Evolutionary conservation across 2,113 vertebrate species (phyloP), one percentile per base, ranked within the genome.

Genomic region (Myrmophylax atrothorax): DNA sequence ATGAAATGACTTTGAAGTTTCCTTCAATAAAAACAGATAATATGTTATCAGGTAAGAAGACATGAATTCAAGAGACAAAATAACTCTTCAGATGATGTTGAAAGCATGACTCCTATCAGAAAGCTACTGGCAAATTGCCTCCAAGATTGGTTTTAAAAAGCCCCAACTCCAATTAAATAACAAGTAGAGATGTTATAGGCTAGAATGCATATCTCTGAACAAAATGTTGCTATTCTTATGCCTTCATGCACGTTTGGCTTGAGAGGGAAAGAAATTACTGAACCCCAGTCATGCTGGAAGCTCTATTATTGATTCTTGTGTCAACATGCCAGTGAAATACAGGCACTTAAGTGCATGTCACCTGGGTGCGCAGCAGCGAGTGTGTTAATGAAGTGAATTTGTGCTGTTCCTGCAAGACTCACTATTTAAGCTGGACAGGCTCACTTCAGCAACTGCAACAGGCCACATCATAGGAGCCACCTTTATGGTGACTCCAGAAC

Each of bases 1-100:
- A 99, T 98, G 99, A 99, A 98, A 99, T 99, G 99, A 99, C 99
- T 98, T 98, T 99, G 96, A 99, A 99, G 98, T 99, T 99, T 97
- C 98, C 99, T 93, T 99, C 99, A 96, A 99, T 99, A 98, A 99
- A 99, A 98, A 99, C 98, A 89, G 99, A 99, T 98, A 99, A 98
- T 98, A 98, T 99, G 98, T 97, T 99, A 98, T 99, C 99, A 99
- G 99, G 99, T 99, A 98, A 99, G 98, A 96, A 95, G 90, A 92
- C 78, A 93, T 4, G 6, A 93, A 89, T 86, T 72, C 63, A 93
- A 96, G 91, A 96, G 31, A 58, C 50, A 66, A 73, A 69, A 77
- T 74, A 89, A 62, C 90, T 83, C 42, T 87, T 92, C 60, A 90
- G 38, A 22, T 89, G 83, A 50, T 62, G 47, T 66, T 84, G 84